Evolutionary conservation across 30 jellyfish, hydroid and myxozoan genomes (phyloP).

Genomic region (Aurelia aurita complex sp. Pacific): DNA sequence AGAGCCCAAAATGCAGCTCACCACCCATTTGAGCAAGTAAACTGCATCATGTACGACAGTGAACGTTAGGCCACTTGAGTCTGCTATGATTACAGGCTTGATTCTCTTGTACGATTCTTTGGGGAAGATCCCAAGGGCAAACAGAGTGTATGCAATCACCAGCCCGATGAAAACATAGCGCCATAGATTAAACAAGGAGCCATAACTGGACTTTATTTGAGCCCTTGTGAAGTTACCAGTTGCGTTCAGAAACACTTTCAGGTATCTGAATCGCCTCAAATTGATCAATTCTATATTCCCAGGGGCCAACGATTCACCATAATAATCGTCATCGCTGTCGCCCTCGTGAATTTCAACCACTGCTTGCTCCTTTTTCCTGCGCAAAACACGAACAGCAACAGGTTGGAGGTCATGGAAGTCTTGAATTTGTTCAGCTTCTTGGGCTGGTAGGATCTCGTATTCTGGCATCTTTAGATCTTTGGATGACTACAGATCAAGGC

Average conservation of each 20-base stretch:
- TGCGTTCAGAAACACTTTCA: not conserved
- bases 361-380: not conserved
- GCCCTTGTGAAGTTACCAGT: conserved; percentile 42
- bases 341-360: not conserved
- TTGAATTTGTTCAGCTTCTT: not conserved
- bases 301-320: conserved; percentile 14
- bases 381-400: not conserved
- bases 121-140: conserved; percentile 9
- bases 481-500: too few relatives aligned
- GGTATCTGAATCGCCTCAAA: not conserved
- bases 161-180: not conserved
- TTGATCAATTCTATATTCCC: conserved; percentile 24
- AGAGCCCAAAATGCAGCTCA: conserved; percentile 45
- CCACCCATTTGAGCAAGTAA: conserved; percentile 57
- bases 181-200: not conserved
- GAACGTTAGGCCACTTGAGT: conserved; percentile 10
- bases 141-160: conserved; percentile 6
- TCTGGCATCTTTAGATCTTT: too few relatives aligned
- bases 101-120: not conserved
- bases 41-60: conserved; percentile 55
- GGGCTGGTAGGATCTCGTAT: not conserved
- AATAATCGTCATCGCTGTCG: conserved; percentile 18
- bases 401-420: not conserved
- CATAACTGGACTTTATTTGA: conserved; percentile 18
- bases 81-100: conserved; percentile 22